Evolutionary conservation across 1,140 invertebrate genomes (phyloP).

Genomic region (Orius insidiosus): DNA sequence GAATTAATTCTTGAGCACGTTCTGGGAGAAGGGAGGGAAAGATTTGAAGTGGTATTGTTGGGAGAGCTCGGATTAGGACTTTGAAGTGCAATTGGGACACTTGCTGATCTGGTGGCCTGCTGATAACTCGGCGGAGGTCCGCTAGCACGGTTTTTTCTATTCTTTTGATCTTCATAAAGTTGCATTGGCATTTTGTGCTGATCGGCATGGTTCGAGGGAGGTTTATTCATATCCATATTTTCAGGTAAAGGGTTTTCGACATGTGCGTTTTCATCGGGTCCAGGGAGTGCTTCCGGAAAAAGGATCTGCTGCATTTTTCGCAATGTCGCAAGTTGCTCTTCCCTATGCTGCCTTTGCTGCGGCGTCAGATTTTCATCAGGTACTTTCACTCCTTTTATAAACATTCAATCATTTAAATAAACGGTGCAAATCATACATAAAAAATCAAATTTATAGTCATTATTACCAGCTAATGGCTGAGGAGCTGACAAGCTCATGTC

Average conservation of each 20-base stretch:
- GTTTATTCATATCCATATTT: slow-evolving; percentile 14
- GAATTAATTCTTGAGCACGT: slow-evolving; percentile 51
- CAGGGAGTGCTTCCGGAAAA: slow-evolving; percentile 34
- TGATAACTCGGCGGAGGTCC: slow-evolving; percentile 77
- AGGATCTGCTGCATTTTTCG: slow-evolving; percentile 84
- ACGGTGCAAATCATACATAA: too few relatives aligned
- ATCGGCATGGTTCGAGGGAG: slow-evolving; percentile 42
- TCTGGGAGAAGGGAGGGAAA: slow-evolving; percentile 50
- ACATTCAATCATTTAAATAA: neutral
- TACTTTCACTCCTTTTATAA: slow-evolving; percentile 64
- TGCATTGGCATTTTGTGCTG: slow-evolving; percentile 81
- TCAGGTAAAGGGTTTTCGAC: slow-evolving; percentile 17
- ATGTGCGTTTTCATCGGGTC: slow-evolving; percentile 22
- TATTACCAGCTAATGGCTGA: slow-evolving; percentile 20
- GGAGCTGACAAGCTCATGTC: slow-evolving; percentile 20
- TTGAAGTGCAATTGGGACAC: slow-evolving; percentile 60
- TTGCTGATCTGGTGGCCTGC: slow-evolving; percentile 61
- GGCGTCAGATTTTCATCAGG: slow-evolving; percentile 93
- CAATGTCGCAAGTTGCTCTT: slow-evolving; percentile 78
- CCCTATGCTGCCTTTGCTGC: slow-evolving; percentile 81
- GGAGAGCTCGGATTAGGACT: slow-evolving; percentile 52
- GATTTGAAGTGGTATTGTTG: slow-evolving; percentile 47
- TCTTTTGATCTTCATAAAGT: slow-evolving; percentile 52
- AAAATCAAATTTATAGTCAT: too few relatives aligned
- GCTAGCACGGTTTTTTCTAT: slow-evolving; percentile 29